Conservation (phyloP, 2,888 invertebrate species). For the Apamea epomidion region DNA sequence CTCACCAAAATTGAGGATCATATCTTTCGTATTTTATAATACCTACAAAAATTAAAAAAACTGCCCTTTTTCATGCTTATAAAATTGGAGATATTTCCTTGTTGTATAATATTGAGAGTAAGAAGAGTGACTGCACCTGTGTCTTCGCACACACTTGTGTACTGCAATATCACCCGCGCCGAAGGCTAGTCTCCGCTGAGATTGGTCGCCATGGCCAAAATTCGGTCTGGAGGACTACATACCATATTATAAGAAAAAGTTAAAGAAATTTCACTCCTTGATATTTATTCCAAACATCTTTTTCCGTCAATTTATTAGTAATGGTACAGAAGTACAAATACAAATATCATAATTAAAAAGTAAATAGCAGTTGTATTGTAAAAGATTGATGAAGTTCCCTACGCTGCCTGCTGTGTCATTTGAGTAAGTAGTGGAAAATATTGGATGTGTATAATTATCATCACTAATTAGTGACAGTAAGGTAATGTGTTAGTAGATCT, state of each 20-base stretch:
- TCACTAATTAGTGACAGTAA: background rate
- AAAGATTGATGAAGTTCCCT: conserved; percentile 25
- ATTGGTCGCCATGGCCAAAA: too few species aligned
- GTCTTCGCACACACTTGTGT: too few species aligned
- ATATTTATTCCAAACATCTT: background rate
- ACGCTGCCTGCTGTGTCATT: conserved; percentile 17
- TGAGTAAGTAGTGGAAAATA: conserved; percentile 29
- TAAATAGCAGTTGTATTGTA: background rate
- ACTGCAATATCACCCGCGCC: too few species aligned
- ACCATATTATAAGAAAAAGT: background rate
- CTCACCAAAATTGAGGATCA: background rate
- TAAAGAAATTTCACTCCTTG: background rate
- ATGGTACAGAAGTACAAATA: background rate
- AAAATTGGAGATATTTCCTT: too few species aligned
- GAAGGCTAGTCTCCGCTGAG: too few species aligned
- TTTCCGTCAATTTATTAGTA: background rate
- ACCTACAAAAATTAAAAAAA: background rate
- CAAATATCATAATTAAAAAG: background rate
- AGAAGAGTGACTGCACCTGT: too few species aligned
- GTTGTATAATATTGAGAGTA: background rate
- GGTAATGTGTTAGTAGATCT: background rate
- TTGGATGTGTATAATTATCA: background rate
- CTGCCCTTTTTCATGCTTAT: background rate
- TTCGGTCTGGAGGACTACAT: too few species aligned
- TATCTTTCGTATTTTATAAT: background rate